phyloP scores from a whole-genome alignment of 1,140 invertebrate species.

The Bombus soroeensis region DNA sequence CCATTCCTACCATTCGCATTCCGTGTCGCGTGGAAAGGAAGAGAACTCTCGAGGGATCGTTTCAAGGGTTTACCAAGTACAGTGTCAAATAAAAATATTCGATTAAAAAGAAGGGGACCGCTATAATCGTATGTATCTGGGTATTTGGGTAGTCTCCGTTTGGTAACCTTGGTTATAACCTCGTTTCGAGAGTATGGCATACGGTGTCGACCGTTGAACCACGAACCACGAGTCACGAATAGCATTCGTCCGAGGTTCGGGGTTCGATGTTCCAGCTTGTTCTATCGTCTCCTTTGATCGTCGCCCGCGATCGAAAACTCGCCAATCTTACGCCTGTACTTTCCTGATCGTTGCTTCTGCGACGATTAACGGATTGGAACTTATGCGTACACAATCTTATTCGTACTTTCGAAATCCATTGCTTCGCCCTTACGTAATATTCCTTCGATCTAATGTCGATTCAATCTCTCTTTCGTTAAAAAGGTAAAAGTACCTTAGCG shows the following conservation, averaged over 20 bases:
- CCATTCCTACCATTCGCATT: background rate
- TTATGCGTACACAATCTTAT: background rate
- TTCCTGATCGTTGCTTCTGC: background rate
- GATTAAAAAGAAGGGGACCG: conserved; percentile 40
- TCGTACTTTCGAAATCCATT: conserved; percentile 35
- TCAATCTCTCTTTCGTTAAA: conserved; percentile 15
- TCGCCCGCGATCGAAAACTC: background rate
- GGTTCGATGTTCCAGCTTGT: background rate
- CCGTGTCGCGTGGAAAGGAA: background rate
- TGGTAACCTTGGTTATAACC: conserved; percentile 77
- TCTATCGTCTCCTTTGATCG: background rate
- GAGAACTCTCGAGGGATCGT: conserved; percentile 7
- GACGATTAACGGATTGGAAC: background rate
- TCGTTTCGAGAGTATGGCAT: conserved; percentile 69
- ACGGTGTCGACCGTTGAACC: conserved; percentile 39
- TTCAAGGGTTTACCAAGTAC: background rate
- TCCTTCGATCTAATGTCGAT: background rate
- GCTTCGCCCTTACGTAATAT: conserved; percentile 17
- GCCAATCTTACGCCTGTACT: background rate
- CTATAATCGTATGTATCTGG: conserved; percentile 79
- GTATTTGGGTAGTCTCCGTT: conserved; percentile 75
- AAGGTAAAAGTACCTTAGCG: conserved; percentile 32
- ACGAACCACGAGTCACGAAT: conserved; percentile 24
- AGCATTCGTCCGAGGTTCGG: background rate
- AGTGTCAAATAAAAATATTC: conserved; percentile 37